phyloP scores from a whole-genome alignment of 2,797 vertebrate genomes.

The Pitangus sulphuratus region DNA sequence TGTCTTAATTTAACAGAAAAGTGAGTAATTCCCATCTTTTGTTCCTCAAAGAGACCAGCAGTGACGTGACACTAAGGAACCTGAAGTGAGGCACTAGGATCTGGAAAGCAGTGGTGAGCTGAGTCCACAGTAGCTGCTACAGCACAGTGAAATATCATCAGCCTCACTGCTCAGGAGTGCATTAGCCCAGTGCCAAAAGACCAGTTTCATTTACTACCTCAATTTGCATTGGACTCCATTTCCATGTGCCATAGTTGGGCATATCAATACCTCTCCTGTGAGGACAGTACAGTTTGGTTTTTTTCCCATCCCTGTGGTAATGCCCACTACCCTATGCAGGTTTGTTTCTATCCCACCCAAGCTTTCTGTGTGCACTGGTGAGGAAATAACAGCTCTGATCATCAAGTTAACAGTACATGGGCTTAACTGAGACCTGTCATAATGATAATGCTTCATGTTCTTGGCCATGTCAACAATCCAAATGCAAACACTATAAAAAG shows the following conservation, averaged over 20 bases:
- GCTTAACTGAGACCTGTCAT: neutral
- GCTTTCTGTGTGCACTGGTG: neutral
- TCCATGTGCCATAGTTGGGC: neutral
- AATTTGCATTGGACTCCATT: neutral
- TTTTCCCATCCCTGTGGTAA: neutral
- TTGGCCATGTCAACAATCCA: neutral
- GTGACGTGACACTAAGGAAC: neutral
- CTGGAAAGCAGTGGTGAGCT: neutral
- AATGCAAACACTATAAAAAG: neutral
- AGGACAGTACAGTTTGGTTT: neutral
- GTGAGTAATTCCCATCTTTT: neutral
- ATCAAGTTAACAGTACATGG: neutral
- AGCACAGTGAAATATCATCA: neutral
- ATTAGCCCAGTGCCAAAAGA: neutral
- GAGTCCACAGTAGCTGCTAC: neutral
- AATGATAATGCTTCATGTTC: neutral
- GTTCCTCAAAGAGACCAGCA: neutral
- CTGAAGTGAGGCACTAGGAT: neutral
- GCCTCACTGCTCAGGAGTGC: neutral
- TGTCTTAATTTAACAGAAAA: neutral
- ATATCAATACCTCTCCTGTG: neutral
- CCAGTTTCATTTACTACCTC: neutral
- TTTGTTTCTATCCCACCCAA: neutral
- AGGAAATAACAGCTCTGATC: neutral
- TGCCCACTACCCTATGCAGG: accelerated